Conservation (phyloP, 2,113 vertebrate genomes). For the Tyrannus savana region DNA sequence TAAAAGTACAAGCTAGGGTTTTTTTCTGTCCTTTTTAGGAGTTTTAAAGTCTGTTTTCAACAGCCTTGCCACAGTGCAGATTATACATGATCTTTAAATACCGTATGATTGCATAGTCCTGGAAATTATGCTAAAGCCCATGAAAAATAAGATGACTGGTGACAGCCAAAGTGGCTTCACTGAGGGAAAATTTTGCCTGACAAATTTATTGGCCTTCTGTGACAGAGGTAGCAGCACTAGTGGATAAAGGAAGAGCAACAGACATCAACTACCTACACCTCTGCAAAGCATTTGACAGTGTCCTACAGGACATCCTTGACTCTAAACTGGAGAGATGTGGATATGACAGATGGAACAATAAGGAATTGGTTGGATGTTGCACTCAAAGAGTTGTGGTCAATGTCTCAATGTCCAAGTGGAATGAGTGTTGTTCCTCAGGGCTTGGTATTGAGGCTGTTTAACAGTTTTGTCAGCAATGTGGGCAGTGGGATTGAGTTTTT, state of each 20-base stretch:
- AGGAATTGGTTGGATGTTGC: too few relatives aligned
- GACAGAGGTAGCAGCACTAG: fast-evolving
- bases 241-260: neutral
- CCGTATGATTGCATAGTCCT: neutral
- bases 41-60: conserved; percentile 4
- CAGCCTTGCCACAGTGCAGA: neutral
- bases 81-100: neutral
- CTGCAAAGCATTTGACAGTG: neutral
- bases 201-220: too few relatives aligned
- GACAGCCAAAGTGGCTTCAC: neutral
- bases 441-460: fast-evolving
- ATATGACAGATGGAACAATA: fast-evolving
- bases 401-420: neutral
- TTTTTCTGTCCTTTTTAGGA: neutral
- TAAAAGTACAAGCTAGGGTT: neutral
- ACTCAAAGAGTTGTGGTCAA: neutral
- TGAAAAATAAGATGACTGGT: neutral
- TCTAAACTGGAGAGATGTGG: fast-evolving
- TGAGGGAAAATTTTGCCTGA: neutral
- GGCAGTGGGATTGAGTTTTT: neutral
- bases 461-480: fast-evolving
- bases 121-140: neutral
- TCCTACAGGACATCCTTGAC: fast-evolving
- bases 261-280: fast-evolving
- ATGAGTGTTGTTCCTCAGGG: neutral